Evolutionary conservation across 2,797 vertebrate genomes (phyloP).

Genomic region (Kryptolebias ocellatus): DNA sequence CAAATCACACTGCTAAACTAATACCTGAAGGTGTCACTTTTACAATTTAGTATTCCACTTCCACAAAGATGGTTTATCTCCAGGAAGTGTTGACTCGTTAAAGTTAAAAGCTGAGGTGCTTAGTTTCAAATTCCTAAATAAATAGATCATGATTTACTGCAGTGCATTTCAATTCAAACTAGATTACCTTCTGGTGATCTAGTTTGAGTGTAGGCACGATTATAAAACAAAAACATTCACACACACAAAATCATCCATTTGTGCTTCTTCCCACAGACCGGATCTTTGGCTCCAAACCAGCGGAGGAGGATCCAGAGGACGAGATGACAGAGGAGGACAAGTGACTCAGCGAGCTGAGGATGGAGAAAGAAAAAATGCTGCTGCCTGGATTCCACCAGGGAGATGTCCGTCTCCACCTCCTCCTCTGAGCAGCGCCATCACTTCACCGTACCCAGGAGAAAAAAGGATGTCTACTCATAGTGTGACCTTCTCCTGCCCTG

Average conservation of each 20-base stretch:
- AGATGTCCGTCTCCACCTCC: constrained; percentile 30
- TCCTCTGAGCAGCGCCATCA: constrained; percentile 43
- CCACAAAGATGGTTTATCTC: neutral
- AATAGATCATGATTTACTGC: too few relatives aligned
- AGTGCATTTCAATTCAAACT: too few relatives aligned
- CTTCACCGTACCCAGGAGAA: constrained; percentile 14
- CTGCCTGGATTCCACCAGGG: constrained; percentile 57
- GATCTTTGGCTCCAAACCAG: constrained; percentile 72
- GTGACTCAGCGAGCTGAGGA: constrained; percentile 37
- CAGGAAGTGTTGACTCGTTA: too few relatives aligned
- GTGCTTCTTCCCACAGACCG: constrained; percentile 64
- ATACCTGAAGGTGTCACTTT: neutral
- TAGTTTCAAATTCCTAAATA: too few relatives aligned
- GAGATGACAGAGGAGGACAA: constrained; percentile 41
- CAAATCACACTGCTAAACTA: too few relatives aligned
- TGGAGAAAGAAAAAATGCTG: constrained; percentile 47
- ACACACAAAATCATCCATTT: too few relatives aligned
- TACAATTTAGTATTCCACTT: neutral
- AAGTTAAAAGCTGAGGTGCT: too few relatives aligned
- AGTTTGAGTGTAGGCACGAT: too few relatives aligned
- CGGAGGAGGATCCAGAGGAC: constrained; percentile 60
- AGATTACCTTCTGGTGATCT: too few relatives aligned
- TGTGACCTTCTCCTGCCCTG: constrained; percentile 56
- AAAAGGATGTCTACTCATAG: constrained; percentile 56
- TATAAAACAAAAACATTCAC: too few relatives aligned